Evolutionary conservation across 2,797 vertebrate genomes (phyloP).

Genomic region (Semotilus atromaculatus): DNA sequence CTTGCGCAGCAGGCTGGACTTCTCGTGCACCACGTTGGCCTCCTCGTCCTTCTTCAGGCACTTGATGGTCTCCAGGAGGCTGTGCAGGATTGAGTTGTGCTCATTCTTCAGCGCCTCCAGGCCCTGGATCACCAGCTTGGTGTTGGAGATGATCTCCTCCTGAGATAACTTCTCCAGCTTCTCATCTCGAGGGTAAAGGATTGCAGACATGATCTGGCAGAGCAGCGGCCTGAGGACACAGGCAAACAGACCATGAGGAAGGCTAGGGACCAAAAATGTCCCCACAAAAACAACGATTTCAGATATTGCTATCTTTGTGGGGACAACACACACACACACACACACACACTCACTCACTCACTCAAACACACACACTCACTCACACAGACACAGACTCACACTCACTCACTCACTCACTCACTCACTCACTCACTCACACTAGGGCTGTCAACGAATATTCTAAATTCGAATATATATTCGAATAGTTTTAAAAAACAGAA

Average conservation of each 20-base stretch:
- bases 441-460: too few species aligned
- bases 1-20: slow-evolving; percentile 92
- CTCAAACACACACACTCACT: too few species aligned
- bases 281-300: too few species aligned
- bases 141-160: slow-evolving; percentile 99
- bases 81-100: slow-evolving; percentile 97
- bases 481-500: too few species aligned
- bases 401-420: too few species aligned
- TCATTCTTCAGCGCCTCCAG: slow-evolving; percentile 97
- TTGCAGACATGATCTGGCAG: slow-evolving; percentile 86
- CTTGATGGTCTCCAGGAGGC: slow-evolving; percentile 96
- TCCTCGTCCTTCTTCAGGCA: slow-evolving; percentile 98
- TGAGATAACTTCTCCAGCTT: slow-evolving; percentile 95
- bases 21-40: slow-evolving; percentile 95
- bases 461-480: too few species aligned
- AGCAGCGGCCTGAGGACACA: slow-evolving; percentile 68
- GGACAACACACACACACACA: too few species aligned
- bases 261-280: too few species aligned
- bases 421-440: too few species aligned
- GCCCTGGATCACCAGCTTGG: slow-evolving; percentile 96
- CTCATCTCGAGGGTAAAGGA: slow-evolving; percentile 92
- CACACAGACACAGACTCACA: too few species aligned
- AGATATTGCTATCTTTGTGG: too few species aligned
- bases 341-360: too few species aligned
- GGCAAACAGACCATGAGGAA: neutral